Base-by-base conservation (phyloP, 2,888 invertebrate genomes). In the Acrobasis consociella region DNA sequence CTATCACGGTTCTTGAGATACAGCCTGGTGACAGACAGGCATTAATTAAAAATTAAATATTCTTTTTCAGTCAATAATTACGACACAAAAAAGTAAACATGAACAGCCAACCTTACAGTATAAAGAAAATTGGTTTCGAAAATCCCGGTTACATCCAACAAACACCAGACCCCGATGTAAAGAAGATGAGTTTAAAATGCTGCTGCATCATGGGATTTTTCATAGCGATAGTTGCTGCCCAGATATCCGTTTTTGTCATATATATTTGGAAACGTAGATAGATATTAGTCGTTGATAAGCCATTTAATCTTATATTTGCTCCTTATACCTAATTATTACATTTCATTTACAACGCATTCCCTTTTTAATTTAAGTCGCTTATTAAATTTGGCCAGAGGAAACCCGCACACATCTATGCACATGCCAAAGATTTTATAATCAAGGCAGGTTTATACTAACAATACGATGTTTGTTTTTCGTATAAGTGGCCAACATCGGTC, bases 221-320 rank as follows among this genome's bases (percentile, higher is more conserved):
- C 46, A 60, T 71, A 0, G n/a, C 69, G 5, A 67, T 86, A 22
- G 63, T 85, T 10, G n/a, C 80, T 11, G 8, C 74, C 17, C 87
- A 86, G 71, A 72, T 86, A 62, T 75, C 71, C 51, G 49, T 77
- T 15, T 75, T 82, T 11, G 58, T 78, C 5, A 55, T 78, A 22
- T 77, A 77, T 51, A 73, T 78, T 71, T 67, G 67, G 65, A 63
- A 67, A 67, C 69, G n/a, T 46, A 46, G n/a, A n/a, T 46, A 10
- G 13, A n/a, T n/a, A n/a, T n/a, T 46, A 46, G 46, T n/a, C 13
- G 11, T 11, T 46, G 46, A 13, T 46, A 46, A 46, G 46, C n/a
- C 11, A 13, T 46, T 46, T 46, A 46, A 13, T 13, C 13, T 10
- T 46, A 46, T 5, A 5, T 46, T 11, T 46, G 46, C 11, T 22